These are phyloP conservation scores for Psittacula echo DNA, from an alignment of 2,797 vertebrate species.

Conservation along the genomic window DNA sequence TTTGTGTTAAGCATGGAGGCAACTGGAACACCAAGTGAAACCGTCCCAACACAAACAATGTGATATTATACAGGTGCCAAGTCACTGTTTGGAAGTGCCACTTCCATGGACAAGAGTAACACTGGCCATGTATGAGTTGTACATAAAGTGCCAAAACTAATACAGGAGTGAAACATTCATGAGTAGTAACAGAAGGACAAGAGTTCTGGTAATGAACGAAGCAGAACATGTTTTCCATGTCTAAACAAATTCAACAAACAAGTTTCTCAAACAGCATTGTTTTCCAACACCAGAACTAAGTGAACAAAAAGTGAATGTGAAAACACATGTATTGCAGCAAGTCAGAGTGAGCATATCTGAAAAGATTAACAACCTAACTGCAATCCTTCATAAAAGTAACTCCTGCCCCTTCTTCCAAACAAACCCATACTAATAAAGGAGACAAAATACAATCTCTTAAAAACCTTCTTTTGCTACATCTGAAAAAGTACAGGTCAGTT, in stretches of 20 bases:
- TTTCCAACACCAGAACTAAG: neutral
- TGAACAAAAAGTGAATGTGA: neutral
- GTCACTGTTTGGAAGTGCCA: neutral
- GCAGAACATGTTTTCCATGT: neutral
- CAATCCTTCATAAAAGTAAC: neutral
- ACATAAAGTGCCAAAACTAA: slow-evolving; percentile 23
- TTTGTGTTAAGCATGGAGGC: slow-evolving; percentile 30
- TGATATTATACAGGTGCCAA: slow-evolving; percentile 21
- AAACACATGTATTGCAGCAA: neutral
- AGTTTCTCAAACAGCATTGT: neutral
- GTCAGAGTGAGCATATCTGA: neutral
- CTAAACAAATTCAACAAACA: neutral
- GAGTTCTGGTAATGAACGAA: slow-evolving; percentile 17
- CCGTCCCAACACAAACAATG: slow-evolving; percentile 18
- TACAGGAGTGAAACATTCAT: slow-evolving; percentile 22
- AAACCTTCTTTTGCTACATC: neutral
- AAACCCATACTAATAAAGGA: neutral
- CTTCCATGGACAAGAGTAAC: slow-evolving; percentile 23
- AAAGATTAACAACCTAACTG: neutral
- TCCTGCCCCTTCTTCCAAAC: neutral
- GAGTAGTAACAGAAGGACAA: slow-evolving; percentile 1
- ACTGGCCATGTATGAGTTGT: neutral
- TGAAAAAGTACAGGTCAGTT: neutral
- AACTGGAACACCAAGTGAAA: slow-evolving; percentile 22
- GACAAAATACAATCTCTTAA: neutral